Evolutionary conservation across 2,888 invertebrate species (phyloP).

Genomic region (Chrysina gloriosa): DNA sequence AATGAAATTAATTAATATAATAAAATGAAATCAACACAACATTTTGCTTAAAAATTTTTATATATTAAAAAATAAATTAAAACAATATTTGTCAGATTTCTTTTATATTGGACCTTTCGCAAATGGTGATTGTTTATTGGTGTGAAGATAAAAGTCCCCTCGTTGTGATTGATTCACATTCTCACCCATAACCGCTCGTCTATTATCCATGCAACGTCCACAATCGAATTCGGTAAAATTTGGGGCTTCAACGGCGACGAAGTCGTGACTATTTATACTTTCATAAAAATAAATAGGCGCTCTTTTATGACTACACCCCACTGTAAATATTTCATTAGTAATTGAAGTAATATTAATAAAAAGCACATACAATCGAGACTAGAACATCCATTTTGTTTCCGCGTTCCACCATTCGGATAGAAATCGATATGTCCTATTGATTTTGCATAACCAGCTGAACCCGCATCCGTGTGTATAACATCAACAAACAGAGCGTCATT

Average conservation of each 20-base stretch:
- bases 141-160: slow-evolving; percentile 38
- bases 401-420: slow-evolving; percentile 75
- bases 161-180: slow-evolving; percentile 8
- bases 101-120: slow-evolving; percentile 21
- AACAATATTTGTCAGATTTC: too few relatives aligned
- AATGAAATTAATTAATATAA: too few relatives aligned
- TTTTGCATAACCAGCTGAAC: slow-evolving; percentile 69
- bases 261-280: slow-evolving; percentile 41
- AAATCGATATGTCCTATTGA: slow-evolving; percentile 78
- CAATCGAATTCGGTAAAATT: slow-evolving; percentile 8
- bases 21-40: too few relatives aligned
- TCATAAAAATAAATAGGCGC: slow-evolving; percentile 43
- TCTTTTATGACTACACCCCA: slow-evolving; percentile 69
- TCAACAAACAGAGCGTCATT: slow-evolving; percentile 78
- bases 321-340: slow-evolving; percentile 61
- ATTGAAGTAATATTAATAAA: neutral
- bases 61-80: too few relatives aligned
- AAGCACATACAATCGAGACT: neutral
- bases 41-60: too few relatives aligned
- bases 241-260: slow-evolving; percentile 37
- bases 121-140: slow-evolving; percentile 34
- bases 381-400: slow-evolving; percentile 74
- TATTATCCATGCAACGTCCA: neutral
- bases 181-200: slow-evolving; percentile 36
- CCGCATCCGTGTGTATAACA: slow-evolving; percentile 76